Evolutionary conservation across 2,888 invertebrate genomes (phyloP).

Genomic region (Tenthredo livida): DNA sequence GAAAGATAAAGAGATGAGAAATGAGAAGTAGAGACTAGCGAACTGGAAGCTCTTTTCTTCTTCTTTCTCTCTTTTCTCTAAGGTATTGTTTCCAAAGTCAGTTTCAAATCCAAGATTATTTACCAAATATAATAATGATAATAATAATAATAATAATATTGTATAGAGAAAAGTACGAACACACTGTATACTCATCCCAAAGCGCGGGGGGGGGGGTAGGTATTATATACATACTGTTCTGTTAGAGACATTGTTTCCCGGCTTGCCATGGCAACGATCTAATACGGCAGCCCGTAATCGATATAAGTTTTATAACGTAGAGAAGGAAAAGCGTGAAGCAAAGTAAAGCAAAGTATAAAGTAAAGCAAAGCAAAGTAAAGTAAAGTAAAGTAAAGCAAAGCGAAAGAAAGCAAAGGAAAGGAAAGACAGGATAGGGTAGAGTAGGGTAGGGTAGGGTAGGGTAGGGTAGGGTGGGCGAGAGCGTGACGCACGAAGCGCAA

Average conservation of each 20-base stretch:
- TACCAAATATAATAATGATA: too few relatives aligned
- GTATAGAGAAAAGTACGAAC: too few relatives aligned
- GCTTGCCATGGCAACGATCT: conserved; percentile 50
- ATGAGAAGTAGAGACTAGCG: too few relatives aligned
- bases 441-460: conserved; percentile 12
- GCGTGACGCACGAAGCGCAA: conserved; percentile 47
- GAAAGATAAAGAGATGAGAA: not conserved
- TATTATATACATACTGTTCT: too few relatives aligned
- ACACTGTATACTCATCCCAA: too few relatives aligned
- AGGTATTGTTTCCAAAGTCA: too few relatives aligned
- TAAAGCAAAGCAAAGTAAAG: conserved; percentile 1
- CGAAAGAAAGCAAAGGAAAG: conserved; percentile 11
- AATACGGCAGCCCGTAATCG: conserved; percentile 26
- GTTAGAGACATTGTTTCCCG: conserved; percentile 34
- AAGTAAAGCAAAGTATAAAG: conserved; percentile 10
- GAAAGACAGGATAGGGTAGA: not conserved
- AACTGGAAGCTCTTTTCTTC: too few relatives aligned
- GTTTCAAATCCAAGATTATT: too few relatives aligned
- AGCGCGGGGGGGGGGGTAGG: too few relatives aligned
- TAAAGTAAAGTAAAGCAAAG: conserved; percentile 18
- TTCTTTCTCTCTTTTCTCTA: too few relatives aligned
- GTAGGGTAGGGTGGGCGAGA: conserved; percentile 38
- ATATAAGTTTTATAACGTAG: conserved; percentile 1
- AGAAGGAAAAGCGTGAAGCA: conserved; percentile 29
- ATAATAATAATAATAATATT: too few relatives aligned